A percentile compares a stretch with the other conserved stretches of the same genome.
phyloP scores from a whole-genome alignment of 2,888 invertebrate species.

The Epicampocera succincta region DNA sequence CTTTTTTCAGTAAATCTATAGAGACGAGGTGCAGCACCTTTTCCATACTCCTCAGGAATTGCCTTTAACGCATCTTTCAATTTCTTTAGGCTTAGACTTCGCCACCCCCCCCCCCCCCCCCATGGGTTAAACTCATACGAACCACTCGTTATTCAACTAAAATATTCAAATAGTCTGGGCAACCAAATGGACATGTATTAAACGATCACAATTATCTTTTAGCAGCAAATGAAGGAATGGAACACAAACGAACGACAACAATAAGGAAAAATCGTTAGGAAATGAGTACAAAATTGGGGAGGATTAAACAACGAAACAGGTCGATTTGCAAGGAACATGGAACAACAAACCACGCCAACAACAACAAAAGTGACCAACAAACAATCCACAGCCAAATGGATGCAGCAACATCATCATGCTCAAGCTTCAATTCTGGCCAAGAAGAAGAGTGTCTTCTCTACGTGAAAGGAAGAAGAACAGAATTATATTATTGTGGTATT shows the following conservation, averaged over 20 bases:
- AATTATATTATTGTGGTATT: slow-evolving; percentile 47
- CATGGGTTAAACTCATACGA: slow-evolving; percentile 29
- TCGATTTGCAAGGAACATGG: slow-evolving; percentile 3
- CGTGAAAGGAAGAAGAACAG: slow-evolving; percentile 5
- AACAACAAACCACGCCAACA: slow-evolving; percentile 57
- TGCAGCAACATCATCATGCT: slow-evolving; percentile 64
- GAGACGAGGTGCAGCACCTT: too few species aligned
- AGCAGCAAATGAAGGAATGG: slow-evolving; percentile 39
- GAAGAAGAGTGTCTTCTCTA: slow-evolving; percentile 46
- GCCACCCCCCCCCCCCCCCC: too few species aligned
- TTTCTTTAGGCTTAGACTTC: neutral
- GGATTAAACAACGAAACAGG: slow-evolving; percentile 49
- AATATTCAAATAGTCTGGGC: slow-evolving; percentile 57
- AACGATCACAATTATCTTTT: slow-evolving; percentile 65
- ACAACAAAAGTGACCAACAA: slow-evolving; percentile 65
- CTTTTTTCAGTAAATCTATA: too few species aligned
- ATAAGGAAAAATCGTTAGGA: slow-evolving; percentile 32
- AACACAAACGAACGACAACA: neutral
- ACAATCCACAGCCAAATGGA: slow-evolving; percentile 26
- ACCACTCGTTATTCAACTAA: slow-evolving; percentile 45
- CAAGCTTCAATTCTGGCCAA: slow-evolving; percentile 65
- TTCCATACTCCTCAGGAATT: too few species aligned
- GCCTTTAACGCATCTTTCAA: too few species aligned
- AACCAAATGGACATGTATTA: slow-evolving; percentile 61
- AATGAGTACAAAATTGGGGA: slow-evolving; percentile 53